Base-by-base conservation (phyloP, 2,113 vertebrate genomes). In the Trachemys scripta region DNA sequence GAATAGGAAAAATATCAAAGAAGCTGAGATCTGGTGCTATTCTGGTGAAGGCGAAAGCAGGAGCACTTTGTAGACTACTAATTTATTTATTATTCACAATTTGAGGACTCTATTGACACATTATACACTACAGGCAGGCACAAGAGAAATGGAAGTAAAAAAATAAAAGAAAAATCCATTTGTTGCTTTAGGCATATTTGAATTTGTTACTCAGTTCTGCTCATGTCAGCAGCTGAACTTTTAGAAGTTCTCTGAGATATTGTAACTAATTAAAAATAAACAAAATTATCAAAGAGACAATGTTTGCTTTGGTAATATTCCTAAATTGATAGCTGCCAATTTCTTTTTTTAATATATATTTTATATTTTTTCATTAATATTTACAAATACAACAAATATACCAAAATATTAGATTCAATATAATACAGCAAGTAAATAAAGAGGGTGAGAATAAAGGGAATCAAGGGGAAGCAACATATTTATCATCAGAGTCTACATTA, bases 281-380 rank as follows among this genome's bases (percentile, higher is more conserved):
- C 16, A 5, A 88, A 96, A 92, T 93, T 75, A 65, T 22, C 83
- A 49, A 82, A 8, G 6, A n/a, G 45, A 9, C 84, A 85, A 53
- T 1, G 95, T 96, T 93, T 96, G 29, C 50, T 93, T 91, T 94
- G 93, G n/a, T 96, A 89, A 29, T 49, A 85, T 91, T 96, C 89
- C 85, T 93, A n/a, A 93, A 92, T 38, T 79, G 35, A 80, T 7
- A 96, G 10, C 10, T 53, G 54, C 4, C 31, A 84, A n/a, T 42
- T 56, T 24, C 24, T 31, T 31, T 56, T 59, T 59, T 14, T 13
- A 59, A 29, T 27, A 59, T 31, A 59, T 59, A 56, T 31, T 31
- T 29, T 13, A 31, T 59, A 59, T 29, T 27, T 12, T 31, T 8
- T 31, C 25, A 59, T 19, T 54, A 20, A 11, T 59, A 29, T 29